Base-by-base conservation (phyloP, 2,797 vertebrate genomes). In the Scomberomorus guttatus region DNA sequence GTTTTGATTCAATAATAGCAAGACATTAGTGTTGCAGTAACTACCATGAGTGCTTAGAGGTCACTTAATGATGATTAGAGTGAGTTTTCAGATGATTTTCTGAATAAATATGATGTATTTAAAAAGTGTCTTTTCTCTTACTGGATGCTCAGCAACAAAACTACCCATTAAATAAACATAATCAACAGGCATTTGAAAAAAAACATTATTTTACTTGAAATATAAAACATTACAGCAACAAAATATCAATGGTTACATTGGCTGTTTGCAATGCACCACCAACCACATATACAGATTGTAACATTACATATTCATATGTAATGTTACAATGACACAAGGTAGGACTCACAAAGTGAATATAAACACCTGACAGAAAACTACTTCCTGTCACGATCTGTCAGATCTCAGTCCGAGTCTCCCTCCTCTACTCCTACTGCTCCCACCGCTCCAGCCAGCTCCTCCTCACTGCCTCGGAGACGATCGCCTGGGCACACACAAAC, bases 381-480 rank as follows among this genome's bases (percentile, higher is more conserved):
- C 34, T 56, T 60, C 57, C 57, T 69, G 72, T 24, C 13, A 60
- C 2, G 22, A 75, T 59, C 62, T 2, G 24, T 73, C 27, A 29
- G 77, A 32, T 78, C 29, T 42, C 94, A 99, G 69, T 99, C 98
- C 0, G 97, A 99, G 84, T 99, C 98, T 1, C 89, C 94, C 0
- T 96, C 93, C 1, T 96, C 95, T 57, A 85, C 93, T 73, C 91
- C 93, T 0, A 94, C 89, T 0, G 95, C 96, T 60, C 94, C 96
- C 0, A 99, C 97, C 0, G 92, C 97, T 0, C 67, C 90, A 0
- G 97, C 97, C 92, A 99, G 84, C 86, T 95, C 96, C 44, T 95
- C 96, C 87, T 99, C 98, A 18, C 96, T 97, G 89, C 98, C 98
- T 66, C 93, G 96, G 60, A 99, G 87, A 37, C 98, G 94, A 76